Percentiles rank a stretch among this genome's conserved stretches.
These are phyloP conservation scores for Scylla paramamosain DNA, from an alignment of 1,140 invertebrate genomes.

Conservation along the genomic window DNA sequence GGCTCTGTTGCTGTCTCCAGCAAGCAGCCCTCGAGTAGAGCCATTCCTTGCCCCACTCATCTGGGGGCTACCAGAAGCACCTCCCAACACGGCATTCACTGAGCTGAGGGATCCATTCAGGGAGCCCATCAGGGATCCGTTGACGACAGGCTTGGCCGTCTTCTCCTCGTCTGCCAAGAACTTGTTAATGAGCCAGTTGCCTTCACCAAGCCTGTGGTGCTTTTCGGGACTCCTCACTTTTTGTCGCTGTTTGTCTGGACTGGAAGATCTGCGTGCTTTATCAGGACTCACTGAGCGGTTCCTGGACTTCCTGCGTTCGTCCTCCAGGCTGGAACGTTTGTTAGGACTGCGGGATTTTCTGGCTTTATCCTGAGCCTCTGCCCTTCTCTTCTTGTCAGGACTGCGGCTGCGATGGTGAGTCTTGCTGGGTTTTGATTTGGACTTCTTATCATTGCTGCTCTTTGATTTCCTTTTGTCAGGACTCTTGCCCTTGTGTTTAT, in stretches of 20 bases:
- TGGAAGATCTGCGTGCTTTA: conserved; percentile 68
- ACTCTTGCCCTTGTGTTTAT: conserved; percentile 76
- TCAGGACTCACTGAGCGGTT: conserved; percentile 72
- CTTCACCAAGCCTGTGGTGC: conserved; percentile 67
- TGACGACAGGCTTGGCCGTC: conserved; percentile 73
- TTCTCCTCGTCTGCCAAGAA: conserved; percentile 77
- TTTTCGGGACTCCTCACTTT: conserved; percentile 74
- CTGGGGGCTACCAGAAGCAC: conserved; percentile 69
- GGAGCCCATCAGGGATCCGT: conserved; percentile 75
- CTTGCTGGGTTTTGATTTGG: conserved; percentile 68
- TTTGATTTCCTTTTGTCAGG: conserved; percentile 76
- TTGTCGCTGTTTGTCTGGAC: conserved; percentile 72
- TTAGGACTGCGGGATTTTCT: conserved; percentile 68
- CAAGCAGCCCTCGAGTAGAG: conserved; percentile 73
- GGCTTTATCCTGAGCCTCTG: conserved; percentile 67
- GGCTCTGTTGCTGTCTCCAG: conserved; percentile 67
- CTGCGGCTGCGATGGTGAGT: conserved; percentile 72
- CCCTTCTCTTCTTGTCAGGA: conserved; percentile 75
- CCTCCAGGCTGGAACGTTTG: conserved; percentile 72
- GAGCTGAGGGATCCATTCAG: conserved; percentile 74
- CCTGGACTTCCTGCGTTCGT: conserved; percentile 70
- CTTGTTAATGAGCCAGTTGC: conserved; percentile 77
- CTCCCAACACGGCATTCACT: conserved; percentile 71
- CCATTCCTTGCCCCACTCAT: conserved; percentile 75
- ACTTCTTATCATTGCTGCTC: conserved; percentile 68